Evolutionary conservation across 2,113 vertebrate species (phyloP).

Genomic region (Euleptes europaea): DNA sequence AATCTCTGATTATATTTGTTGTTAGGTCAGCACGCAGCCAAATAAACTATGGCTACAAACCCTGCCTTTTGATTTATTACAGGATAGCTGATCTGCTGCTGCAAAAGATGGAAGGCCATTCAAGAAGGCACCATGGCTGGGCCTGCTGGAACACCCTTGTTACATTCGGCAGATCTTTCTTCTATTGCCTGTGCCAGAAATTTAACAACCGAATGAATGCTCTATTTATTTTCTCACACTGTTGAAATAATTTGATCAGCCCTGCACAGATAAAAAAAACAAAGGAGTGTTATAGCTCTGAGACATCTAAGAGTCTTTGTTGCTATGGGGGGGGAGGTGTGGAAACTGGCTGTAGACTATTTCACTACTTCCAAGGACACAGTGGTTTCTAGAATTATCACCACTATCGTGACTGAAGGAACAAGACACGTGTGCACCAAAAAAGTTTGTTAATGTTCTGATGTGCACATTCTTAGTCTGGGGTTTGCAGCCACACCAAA

Average conservation of each 20-base stretch:
- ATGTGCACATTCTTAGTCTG: slow-evolving; percentile 16
- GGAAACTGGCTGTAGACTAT: slow-evolving; percentile 40
- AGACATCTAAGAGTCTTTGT: slow-evolving; percentile 23
- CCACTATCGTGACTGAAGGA: slow-evolving; percentile 26
- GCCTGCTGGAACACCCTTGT: slow-evolving; percentile 30
- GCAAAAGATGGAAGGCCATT: slow-evolving; percentile 32
- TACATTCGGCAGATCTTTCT: background rate
- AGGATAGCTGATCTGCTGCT: slow-evolving; percentile 76
- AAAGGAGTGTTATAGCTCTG: background rate
- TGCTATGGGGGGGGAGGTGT: slow-evolving; percentile 35
- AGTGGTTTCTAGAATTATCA: background rate
- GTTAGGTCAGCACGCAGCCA: background rate
- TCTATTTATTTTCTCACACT: slow-evolving; percentile 69
- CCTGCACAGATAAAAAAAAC: slow-evolving; percentile 29
- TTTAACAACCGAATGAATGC: slow-evolving; percentile 12
- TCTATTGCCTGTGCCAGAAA: background rate
- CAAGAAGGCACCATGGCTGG: slow-evolving; percentile 25
- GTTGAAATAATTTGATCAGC: slow-evolving; percentile 36
- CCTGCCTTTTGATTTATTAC: slow-evolving; percentile 38
- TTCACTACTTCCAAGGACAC: background rate
- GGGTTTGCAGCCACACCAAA: background rate
- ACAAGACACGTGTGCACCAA: slow-evolving; percentile 35
- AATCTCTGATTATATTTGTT: no score
- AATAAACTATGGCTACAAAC: background rate
- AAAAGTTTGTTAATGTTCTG: slow-evolving; percentile 26